A percentile compares a stretch with the other conserved stretches of the same genome.
Conservation (phyloP, 1,140 invertebrate species). For the Magallana ariakensis region DNA sequence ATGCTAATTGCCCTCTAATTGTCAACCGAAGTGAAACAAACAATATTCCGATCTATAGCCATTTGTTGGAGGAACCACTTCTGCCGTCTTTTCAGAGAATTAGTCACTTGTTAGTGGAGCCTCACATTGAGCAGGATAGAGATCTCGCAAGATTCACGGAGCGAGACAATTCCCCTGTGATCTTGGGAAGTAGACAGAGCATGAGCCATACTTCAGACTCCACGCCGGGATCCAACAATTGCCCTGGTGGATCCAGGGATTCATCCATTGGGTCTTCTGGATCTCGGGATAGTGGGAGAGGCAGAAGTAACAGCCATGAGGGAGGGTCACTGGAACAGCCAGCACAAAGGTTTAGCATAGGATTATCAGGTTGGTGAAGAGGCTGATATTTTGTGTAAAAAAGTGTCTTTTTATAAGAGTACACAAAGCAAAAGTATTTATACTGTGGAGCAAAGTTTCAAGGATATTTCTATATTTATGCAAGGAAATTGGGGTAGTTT, state of each 20-base stretch:
- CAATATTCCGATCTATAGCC: slow-evolving; percentile 2
- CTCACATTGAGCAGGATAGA: too few relatives aligned
- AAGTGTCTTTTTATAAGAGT: too few relatives aligned
- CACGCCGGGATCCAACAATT: background rate
- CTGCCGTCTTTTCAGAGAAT: background rate
- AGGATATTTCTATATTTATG: too few relatives aligned
- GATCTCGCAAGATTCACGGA: slow-evolving; percentile 27
- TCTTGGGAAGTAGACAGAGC: background rate
- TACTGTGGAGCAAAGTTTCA: too few relatives aligned
- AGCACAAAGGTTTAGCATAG: background rate
- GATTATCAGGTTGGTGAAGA: background rate
- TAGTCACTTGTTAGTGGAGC: too few relatives aligned
- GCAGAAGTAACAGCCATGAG: background rate
- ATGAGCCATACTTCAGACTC: background rate
- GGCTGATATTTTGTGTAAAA: background rate
- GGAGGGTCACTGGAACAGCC: background rate
- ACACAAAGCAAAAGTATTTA: too few relatives aligned
- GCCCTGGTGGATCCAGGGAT: background rate
- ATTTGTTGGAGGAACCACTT: background rate
- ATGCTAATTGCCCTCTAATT: background rate
- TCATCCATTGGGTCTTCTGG: background rate
- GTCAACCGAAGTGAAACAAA: background rate
- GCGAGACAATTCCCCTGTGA: background rate
- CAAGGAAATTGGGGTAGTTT: too few relatives aligned
- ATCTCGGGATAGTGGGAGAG: background rate